Conservation (phyloP, 2,797 vertebrate genomes). For the Galago senegalensis region DNA sequence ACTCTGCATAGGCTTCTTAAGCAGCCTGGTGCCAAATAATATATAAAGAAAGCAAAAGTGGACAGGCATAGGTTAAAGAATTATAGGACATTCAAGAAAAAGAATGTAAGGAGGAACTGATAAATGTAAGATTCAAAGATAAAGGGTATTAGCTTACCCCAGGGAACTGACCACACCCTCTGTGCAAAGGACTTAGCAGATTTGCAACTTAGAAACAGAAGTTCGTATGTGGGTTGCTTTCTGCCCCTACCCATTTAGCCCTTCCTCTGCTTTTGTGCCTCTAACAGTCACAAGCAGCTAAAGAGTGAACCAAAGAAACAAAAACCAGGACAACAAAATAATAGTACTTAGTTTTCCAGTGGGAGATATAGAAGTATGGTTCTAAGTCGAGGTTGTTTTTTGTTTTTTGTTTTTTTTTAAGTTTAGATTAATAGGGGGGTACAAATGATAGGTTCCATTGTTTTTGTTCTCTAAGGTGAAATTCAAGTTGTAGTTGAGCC, state of each 20-base stretch:
- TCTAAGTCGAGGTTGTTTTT: background rate
- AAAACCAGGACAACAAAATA: background rate
- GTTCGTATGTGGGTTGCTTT: background rate
- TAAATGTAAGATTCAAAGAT: background rate
- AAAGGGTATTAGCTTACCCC: background rate
- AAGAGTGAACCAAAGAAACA: constrained; percentile 33
- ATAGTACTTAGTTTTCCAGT: background rate
- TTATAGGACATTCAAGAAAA: background rate
- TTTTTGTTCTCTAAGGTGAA: no score
- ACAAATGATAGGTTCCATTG: no score
- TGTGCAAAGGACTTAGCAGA: background rate
- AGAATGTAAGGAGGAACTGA: background rate
- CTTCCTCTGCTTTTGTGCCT: background rate
- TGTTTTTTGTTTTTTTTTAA: no score
- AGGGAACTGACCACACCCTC: background rate
- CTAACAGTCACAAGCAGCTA: background rate
- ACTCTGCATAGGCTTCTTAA: background rate
- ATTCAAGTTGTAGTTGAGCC: no score
- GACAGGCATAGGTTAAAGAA: background rate
- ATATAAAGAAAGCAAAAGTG: background rate
- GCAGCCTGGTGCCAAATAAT: background rate
- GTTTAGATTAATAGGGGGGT: no score
- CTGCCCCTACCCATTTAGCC: background rate
- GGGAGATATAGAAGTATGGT: background rate
- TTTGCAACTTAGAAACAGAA: background rate